phyloP scores from a whole-genome alignment of 1,140 invertebrate species.

The Melipona quadrifasciata region DNA sequence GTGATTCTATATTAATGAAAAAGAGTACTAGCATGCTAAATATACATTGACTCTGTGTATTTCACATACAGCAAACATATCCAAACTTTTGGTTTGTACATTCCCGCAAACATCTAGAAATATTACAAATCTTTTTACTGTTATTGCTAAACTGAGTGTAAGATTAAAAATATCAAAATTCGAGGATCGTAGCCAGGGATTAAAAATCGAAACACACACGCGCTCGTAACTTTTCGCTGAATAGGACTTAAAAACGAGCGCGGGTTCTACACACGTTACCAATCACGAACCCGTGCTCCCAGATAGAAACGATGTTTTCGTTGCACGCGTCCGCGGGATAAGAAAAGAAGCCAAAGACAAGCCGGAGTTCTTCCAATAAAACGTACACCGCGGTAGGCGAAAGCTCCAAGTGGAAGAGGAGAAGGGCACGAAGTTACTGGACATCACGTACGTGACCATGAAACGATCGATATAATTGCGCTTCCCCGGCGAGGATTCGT shows the following conservation, averaged over 20 bases:
- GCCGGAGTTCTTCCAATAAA: slow-evolving; percentile 13
- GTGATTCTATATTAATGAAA: too few relatives aligned
- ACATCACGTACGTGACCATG: slow-evolving; percentile 49
- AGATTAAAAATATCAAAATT: too few relatives aligned
- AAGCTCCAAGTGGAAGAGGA: not conserved
- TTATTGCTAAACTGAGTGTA: too few relatives aligned
- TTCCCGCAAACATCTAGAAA: too few relatives aligned
- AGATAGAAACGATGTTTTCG: not conserved
- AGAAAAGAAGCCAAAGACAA: not conserved
- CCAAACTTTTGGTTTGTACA: too few relatives aligned
- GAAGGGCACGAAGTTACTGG: slow-evolving; percentile 39
- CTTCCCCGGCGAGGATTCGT: slow-evolving; percentile 38
- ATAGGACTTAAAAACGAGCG: not conserved
- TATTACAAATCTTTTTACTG: too few relatives aligned
- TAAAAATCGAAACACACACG: not conserved
- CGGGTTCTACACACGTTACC: not conserved
- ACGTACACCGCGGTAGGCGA: not conserved
- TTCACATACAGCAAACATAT: too few relatives aligned
- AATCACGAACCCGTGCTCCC: not conserved
- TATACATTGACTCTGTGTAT: too few relatives aligned
- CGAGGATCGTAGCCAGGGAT: not conserved
- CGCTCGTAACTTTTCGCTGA: not conserved
- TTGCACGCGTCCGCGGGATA: not conserved
- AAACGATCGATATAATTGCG: slow-evolving; percentile 55
- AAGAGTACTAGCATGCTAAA: too few relatives aligned